Percentiles rank a stretch among this genome's conserved stretches.
Evolutionary conservation across 2,797 vertebrate genomes (phyloP).

Genomic region (Phalanger gymnotis): DNA sequence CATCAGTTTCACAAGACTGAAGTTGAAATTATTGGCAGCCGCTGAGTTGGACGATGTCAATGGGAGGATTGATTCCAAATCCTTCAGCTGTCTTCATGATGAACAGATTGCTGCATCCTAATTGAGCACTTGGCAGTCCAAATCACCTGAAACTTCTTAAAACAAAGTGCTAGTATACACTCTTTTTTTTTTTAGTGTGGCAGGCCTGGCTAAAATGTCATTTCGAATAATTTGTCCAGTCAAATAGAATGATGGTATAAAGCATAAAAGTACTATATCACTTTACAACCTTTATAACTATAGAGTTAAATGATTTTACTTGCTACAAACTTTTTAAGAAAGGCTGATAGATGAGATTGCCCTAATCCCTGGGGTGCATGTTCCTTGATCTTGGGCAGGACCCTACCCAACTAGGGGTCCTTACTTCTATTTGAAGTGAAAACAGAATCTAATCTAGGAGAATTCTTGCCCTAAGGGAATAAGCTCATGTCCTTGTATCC

Average conservation of each 20-base stretch:
- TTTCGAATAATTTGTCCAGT: background rate
- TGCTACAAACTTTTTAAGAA: background rate
- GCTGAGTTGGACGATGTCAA: background rate
- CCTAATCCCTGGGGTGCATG: background rate
- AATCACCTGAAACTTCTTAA: background rate
- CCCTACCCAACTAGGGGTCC: background rate
- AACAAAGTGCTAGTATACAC: background rate
- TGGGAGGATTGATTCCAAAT: background rate
- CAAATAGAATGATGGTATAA: background rate
- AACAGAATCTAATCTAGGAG: too few relatives aligned
- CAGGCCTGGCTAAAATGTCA: background rate
- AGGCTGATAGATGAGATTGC: background rate
- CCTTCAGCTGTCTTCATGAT: background rate
- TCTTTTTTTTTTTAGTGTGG: background rate
- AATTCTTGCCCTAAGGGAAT: background rate
- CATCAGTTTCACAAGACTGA: background rate
- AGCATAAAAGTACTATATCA: background rate
- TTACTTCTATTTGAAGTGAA: too few relatives aligned
- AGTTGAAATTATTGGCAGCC: constrained; percentile 15
- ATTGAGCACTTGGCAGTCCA: background rate
- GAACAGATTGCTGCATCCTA: background rate
- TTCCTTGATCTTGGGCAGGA: background rate
- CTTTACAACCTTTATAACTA: background rate
- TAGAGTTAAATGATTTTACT: constrained; percentile 26
- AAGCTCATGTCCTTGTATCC: background rate